Base-by-base conservation (phyloP, 2,888 invertebrate genomes). In the Chorisops tibialis region DNA sequence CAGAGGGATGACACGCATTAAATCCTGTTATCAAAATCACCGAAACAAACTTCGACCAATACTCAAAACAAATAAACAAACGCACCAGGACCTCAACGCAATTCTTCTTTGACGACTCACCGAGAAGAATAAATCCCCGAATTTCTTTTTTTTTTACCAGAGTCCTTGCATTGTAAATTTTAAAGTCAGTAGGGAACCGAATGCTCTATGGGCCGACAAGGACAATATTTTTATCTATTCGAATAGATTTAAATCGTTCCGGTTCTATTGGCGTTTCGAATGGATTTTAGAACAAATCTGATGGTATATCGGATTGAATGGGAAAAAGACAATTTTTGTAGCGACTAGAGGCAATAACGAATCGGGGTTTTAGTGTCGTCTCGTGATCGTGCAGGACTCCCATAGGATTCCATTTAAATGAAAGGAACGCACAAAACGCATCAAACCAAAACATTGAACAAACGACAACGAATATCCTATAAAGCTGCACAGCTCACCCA, bases 241-340 rank as follows among this genome's bases (percentile, higher is more conserved):
- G 66, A 68, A 69, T 66, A 67, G 67, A 66, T 69, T 69, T 66
- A 67, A 67, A 66, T 66, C 67, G 68, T 69, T 66, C 66, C 67
- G 67, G 67, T 66, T 67, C 62, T 66, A 68, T 67, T 66, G 68
- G 66, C 63, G 67, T 65, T 66, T 62, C 67, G 62, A 69, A 67
- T 69, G 67, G 67, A 68, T 68, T 68, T 68, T 68, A 65, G 67
- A 41, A 59, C 49, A 48, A 49, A 59, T 47, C 3, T n/a, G n/a
- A 21, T 54, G 39, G 30, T n/a, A 22, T 43, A 45, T 43, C 6
- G 43, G 56, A 56, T 56, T 45, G 56, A 56, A 54, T 54, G 22
- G 9, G 11, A 45, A 16, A 24, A 56, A 19, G 21, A 30, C 30
- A 30, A n/a, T 30, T 30, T 30, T 30, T 30, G 30, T 9, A 7